Conservation (phyloP, 2,113 vertebrate genomes). For the Spermophilus dauricus region DNA sequence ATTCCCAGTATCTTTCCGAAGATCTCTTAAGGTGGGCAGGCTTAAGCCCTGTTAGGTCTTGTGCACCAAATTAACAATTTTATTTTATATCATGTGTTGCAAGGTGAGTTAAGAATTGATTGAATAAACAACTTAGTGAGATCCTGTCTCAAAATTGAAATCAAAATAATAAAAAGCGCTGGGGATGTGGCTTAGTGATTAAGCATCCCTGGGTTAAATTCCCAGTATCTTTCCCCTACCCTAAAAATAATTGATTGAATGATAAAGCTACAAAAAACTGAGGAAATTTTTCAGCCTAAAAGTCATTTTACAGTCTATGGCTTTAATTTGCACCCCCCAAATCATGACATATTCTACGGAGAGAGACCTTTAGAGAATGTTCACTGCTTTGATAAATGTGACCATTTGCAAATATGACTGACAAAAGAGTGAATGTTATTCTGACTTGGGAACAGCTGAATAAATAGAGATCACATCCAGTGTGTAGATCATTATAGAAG, state of each 20-base stretch:
- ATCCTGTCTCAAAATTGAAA: too few species aligned
- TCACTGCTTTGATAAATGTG: conserved; percentile 18
- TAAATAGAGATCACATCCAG: neutral
- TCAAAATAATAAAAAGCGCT: too few species aligned
- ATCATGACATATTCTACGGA: neutral
- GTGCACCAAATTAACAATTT: neutral
- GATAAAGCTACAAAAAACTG: neutral
- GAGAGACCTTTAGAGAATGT: neutral
- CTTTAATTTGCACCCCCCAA: neutral
- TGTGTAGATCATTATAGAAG: neutral
- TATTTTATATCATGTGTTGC: neutral
- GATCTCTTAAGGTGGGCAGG: neutral
- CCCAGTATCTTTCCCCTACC: too few species aligned
- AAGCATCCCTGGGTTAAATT: too few species aligned
- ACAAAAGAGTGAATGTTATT: neutral
- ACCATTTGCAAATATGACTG: neutral
- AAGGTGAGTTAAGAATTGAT: neutral
- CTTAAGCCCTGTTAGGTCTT: neutral
- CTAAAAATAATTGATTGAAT: neutral
- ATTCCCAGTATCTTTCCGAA: too few species aligned
- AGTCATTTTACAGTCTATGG: neutral
- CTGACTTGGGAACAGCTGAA: neutral
- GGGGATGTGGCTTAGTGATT: too few species aligned
- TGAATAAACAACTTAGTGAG: too few species aligned
- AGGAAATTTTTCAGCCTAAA: neutral